Evolutionary conservation across 2,113 vertebrate species (phyloP).

Genomic region (Aldabrachelys gigantea): DNA sequence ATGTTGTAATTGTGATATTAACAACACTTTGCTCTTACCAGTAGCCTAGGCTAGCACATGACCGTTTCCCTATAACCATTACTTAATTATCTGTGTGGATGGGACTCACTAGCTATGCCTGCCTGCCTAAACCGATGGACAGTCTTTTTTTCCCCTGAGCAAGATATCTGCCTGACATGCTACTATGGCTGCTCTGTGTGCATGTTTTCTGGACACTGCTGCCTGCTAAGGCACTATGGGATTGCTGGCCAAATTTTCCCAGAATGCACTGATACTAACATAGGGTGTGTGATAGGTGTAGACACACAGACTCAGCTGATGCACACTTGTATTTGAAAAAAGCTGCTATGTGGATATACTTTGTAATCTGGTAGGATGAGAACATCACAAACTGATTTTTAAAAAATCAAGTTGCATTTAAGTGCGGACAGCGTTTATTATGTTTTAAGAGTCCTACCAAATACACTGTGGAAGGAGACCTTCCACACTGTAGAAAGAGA

Average conservation of each 20-base stretch:
- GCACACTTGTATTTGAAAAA: neutral
- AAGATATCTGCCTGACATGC: slow-evolving; percentile 13
- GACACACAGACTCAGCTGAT: neutral
- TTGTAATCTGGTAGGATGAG: neutral
- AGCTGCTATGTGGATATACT: neutral
- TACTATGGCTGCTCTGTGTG: neutral
- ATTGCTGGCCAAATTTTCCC: neutral
- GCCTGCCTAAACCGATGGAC: neutral
- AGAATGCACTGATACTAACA: rapidly evolving
- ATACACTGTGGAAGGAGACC: neutral
- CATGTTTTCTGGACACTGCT: neutral
- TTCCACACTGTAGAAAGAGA: neutral
- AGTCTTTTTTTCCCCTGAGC: neutral
- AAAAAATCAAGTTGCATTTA: neutral
- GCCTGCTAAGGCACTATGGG: neutral
- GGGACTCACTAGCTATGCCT: neutral
- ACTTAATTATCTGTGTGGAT: neutral
- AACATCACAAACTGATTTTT: neutral
- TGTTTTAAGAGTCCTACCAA: neutral
- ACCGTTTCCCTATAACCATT: neutral
- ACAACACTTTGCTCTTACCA: neutral
- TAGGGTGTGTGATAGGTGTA: neutral
- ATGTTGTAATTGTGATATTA: neutral
- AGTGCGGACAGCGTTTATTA: neutral
- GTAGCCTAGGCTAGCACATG: neutral